These are phyloP conservation scores for Vanessa atalanta DNA, from an alignment of 1,140 invertebrate genomes.

Conservation along the genomic window DNA sequence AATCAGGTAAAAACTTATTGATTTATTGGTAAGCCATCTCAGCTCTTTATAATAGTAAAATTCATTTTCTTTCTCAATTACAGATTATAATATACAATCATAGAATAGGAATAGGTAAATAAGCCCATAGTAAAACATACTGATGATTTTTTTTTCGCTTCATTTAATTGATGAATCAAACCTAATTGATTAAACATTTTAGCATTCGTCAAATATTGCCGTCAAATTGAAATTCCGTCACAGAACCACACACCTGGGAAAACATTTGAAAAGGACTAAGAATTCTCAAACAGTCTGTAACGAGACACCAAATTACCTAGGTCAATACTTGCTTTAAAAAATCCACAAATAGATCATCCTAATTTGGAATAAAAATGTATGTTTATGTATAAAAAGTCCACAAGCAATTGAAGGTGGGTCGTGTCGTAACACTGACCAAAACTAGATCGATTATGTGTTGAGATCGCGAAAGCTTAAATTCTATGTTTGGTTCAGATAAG, in stretches of 20 bases:
- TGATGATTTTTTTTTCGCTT: too few relatives aligned
- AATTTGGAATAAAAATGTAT: conserved; percentile 10
- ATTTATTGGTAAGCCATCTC: too few relatives aligned
- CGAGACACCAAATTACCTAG: conserved; percentile 15
- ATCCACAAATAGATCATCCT: not conserved
- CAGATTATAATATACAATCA: too few relatives aligned
- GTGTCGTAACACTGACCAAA: conserved; percentile 26
- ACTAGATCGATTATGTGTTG: conserved; percentile 22
- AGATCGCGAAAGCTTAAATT: conserved; percentile 29
- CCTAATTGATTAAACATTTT: not conserved
- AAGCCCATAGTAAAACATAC: too few relatives aligned
- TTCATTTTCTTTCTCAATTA: too few relatives aligned
- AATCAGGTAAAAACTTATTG: too few relatives aligned
- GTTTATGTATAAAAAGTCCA: conserved; percentile 8
- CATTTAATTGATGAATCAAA: not conserved
- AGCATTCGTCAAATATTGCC: not conserved
- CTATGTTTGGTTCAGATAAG: conserved; percentile 32
- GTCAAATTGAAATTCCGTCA: not conserved
- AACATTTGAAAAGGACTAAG: not conserved
- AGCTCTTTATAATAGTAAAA: too few relatives aligned
- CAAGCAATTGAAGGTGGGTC: conserved; percentile 25
- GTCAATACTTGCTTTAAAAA: conserved; percentile 4
- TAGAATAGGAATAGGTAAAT: too few relatives aligned
- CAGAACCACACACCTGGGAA: not conserved
- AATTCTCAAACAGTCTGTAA: conserved; percentile 4